Conservation (phyloP, 2,797 vertebrate genomes). For the Menidia menidia region DNA sequence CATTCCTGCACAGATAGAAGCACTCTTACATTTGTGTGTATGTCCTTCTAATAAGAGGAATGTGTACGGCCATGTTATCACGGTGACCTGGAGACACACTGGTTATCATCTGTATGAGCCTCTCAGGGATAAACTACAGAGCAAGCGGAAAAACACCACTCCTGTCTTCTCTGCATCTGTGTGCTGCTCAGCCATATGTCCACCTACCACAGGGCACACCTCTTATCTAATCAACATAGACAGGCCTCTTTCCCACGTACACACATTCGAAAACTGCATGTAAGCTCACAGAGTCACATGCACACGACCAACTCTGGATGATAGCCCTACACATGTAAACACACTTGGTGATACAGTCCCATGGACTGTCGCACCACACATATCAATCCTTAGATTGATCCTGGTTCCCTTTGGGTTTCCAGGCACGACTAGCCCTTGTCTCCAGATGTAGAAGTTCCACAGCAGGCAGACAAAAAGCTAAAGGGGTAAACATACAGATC, state of each 20-base stretch:
- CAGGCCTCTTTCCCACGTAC: constrained; percentile 68
- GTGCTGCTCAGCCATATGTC: constrained; percentile 69
- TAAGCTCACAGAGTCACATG: constrained; percentile 39
- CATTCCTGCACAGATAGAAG: constrained; percentile 48
- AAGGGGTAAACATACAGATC: constrained; percentile 56
- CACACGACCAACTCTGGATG: constrained; percentile 49
- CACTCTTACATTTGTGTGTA: constrained; percentile 42
- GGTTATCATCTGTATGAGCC: constrained; percentile 77
- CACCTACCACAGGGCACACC: constrained; percentile 61
- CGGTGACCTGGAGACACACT: constrained; percentile 76
- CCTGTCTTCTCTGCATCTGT: constrained; percentile 53
- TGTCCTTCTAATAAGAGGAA: constrained; percentile 68
- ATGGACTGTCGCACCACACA: constrained; percentile 33
- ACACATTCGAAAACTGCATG: constrained; percentile 31
- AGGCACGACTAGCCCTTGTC: constrained; percentile 47
- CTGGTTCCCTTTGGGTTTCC: constrained; percentile 36
- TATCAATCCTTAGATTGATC: constrained; percentile 46
- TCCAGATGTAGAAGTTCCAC: constrained; percentile 34
- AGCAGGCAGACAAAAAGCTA: constrained; percentile 43
- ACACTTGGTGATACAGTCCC: constrained; percentile 39
- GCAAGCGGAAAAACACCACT: constrained; percentile 74
- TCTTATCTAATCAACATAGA: constrained; percentile 83
- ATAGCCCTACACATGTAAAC: constrained; percentile 65
- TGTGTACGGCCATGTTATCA: constrained; percentile 75
- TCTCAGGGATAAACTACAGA: constrained; percentile 73